Evolutionary conservation across 2,797 vertebrate genomes (phyloP), one percentile per base, ranked within the genome.

Genomic region (Ciconia nigra): DNA sequence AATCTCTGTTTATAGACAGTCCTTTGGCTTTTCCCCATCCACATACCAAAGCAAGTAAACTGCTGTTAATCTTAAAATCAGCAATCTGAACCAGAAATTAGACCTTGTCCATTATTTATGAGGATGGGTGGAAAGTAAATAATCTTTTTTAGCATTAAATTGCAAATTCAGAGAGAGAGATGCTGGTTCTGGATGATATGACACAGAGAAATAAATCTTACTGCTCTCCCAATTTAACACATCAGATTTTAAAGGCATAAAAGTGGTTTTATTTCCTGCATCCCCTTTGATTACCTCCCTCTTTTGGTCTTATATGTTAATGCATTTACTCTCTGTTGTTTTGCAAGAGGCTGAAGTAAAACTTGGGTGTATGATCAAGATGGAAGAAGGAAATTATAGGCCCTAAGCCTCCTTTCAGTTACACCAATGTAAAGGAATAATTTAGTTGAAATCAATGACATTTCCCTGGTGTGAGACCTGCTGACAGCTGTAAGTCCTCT

Each of bases 61-160:
- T 12, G 5, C 52, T 67, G 18, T 26, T 93, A 90, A 94, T 94
- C 89, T 90, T 63, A 61, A 73, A 46, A 81, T 78, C 89, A 84
- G 47, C 57, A 31, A 66, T 58, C 80, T 83, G 65, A 91, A 63
- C n/a, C 1, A 0, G 76, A 95, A 95, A 93, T 93, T 90, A 88
- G 76, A 88, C 49, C 29, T 81, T 59, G 44, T 69, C 76, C 41
- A 26, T 94, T 90, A 88, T 97, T 96, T 82, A 77, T 85, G 84
- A 87, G 73, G 37, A 24, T 29, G 13, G 33, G 21, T 82, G 35
- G 81, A 87, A 94, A 91, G 33, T 58, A 84, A 90, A 89, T 87
- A 87, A 80, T 62, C 8, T 41, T 76, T 80, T 85, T 94, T 72
- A 93, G 24, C 42, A 72, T 81, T 93, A 78, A 88, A 87, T 91